Percentiles rank a stretch among this genome's conserved stretches.
Evolutionary conservation across 2,113 vertebrate genomes (phyloP).

Genomic region (Centropus bengalensis): DNA sequence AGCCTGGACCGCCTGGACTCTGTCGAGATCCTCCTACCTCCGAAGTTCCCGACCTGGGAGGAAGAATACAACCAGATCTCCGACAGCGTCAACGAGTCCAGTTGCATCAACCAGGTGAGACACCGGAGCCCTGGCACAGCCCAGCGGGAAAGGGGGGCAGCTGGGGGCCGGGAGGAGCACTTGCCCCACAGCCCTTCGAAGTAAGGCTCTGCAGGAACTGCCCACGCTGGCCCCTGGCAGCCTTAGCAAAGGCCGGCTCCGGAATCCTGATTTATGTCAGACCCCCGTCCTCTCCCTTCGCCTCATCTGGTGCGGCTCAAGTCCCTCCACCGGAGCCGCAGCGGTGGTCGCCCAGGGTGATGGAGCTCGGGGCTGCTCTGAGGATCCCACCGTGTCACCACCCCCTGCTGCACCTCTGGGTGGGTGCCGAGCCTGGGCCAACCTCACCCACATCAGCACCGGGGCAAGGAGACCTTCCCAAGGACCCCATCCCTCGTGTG

Average conservation of each 20-base stretch:
- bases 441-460: neutral
- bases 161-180: neutral
- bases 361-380: neutral
- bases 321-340: neutral
- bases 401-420: too few species aligned
- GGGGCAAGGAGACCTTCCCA: neutral
- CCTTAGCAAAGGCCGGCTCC: neutral
- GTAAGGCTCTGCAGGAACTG: neutral
- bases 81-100: constrained; percentile 82
- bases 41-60: constrained; percentile 91
- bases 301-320: neutral
- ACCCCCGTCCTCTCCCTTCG: neutral
- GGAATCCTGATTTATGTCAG: neutral
- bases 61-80: constrained; percentile 93
- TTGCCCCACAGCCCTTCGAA: neutral
- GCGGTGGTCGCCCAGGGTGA: fast-evolving
- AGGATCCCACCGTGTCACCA: neutral
- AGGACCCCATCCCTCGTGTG: neutral
- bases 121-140: neutral
- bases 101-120: constrained; percentile 91
- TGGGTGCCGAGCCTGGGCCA: neutral
- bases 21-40: constrained; percentile 84
- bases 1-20: constrained; percentile 95
- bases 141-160: neutral
- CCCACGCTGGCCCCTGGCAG: neutral